Evolutionary conservation across 2,888 invertebrate genomes (phyloP).

Genomic region (Nowickia ferox): DNA sequence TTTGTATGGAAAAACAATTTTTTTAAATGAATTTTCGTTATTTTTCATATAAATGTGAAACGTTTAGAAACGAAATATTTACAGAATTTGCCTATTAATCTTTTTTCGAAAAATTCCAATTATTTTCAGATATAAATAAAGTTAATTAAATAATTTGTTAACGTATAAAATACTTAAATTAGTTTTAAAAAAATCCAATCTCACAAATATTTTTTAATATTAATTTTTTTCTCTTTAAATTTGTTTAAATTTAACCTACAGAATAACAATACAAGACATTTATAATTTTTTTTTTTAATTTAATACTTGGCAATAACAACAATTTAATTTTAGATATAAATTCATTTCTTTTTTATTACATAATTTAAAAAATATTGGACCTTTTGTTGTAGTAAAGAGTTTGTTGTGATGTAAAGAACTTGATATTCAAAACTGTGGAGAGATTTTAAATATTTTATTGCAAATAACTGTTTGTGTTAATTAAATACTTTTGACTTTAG

Average conservation of each 20-base stretch:
- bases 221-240: slow-evolving; percentile 5
- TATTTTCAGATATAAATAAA: not conserved
- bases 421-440: not conserved
- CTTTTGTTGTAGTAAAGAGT: slow-evolving; percentile 51
- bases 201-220: not conserved
- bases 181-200: not conserved
- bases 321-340: slow-evolving; percentile 44
- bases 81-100: too few species aligned
- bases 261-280: slow-evolving; percentile 59
- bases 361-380: slow-evolving; percentile 66
- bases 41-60: too few species aligned
- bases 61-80: too few species aligned
- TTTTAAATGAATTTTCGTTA: too few species aligned
- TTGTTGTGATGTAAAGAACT: slow-evolving; percentile 27
- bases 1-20: too few species aligned
- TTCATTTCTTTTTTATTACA: slow-evolving; percentile 11
- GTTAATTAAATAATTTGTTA: too few species aligned
- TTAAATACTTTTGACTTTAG: slow-evolving; percentile 3
- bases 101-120: not conserved
- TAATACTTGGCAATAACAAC: slow-evolving; percentile 55
- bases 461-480: slow-evolving; percentile 21
- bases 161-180: too few species aligned
- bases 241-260: slow-evolving; percentile 45
- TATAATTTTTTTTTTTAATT: slow-evolving; percentile 26
- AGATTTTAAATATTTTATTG: slow-evolving; percentile 22